A percentile compares a stretch with the other conserved stretches of the same genome.
These are phyloP conservation scores for Eristalinus aeneus DNA, from an alignment of 2,888 invertebrate genomes.

Conservation along the genomic window DNA sequence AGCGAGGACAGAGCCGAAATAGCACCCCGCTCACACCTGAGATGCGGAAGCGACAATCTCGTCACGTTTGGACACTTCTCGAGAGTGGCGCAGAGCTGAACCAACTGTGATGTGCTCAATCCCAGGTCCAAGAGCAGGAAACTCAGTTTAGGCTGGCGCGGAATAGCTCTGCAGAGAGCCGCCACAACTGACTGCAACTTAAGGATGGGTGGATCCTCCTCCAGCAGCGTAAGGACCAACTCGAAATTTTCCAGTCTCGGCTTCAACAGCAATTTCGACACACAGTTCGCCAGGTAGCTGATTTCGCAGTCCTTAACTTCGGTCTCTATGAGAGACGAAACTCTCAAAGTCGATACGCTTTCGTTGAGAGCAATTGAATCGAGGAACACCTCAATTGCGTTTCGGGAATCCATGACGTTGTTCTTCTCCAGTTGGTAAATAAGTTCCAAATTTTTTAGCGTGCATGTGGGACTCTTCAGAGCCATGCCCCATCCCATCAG, in stretches of 20 bases:
- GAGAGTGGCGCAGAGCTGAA: slow-evolving; percentile 81
- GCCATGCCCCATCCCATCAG: slow-evolving; percentile 82
- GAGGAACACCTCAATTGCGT: slow-evolving; percentile 81
- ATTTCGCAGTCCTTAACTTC: slow-evolving; percentile 82
- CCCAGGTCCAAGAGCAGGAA: slow-evolving; percentile 82
- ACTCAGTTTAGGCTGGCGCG: slow-evolving; percentile 78
- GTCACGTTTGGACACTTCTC: slow-evolving; percentile 82
- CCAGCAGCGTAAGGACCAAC: slow-evolving; percentile 82
- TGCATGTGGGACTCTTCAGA: slow-evolving; percentile 81
- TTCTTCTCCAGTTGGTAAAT: slow-evolving; percentile 82
- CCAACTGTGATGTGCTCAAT: slow-evolving; percentile 82
- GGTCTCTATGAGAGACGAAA: slow-evolving; percentile 82
- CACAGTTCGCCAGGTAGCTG: slow-evolving; percentile 80
- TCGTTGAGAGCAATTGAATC: slow-evolving; percentile 82
- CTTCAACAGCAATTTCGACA: slow-evolving; percentile 81
- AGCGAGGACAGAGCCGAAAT: slow-evolving; percentile 81
- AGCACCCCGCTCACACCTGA: slow-evolving; percentile 82
- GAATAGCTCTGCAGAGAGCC: slow-evolving; percentile 80
- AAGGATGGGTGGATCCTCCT: slow-evolving; percentile 81
- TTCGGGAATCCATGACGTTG: slow-evolving; percentile 75
- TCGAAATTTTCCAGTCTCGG: slow-evolving; percentile 82
- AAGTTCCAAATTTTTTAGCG: slow-evolving; percentile 81
- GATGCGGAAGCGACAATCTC: slow-evolving; percentile 82
- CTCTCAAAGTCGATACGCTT: slow-evolving; percentile 82
- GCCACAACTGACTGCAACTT: slow-evolving; percentile 82